Base-by-base conservation (phyloP, 2,113 vertebrate species). In the Saguinus midas region DNA sequence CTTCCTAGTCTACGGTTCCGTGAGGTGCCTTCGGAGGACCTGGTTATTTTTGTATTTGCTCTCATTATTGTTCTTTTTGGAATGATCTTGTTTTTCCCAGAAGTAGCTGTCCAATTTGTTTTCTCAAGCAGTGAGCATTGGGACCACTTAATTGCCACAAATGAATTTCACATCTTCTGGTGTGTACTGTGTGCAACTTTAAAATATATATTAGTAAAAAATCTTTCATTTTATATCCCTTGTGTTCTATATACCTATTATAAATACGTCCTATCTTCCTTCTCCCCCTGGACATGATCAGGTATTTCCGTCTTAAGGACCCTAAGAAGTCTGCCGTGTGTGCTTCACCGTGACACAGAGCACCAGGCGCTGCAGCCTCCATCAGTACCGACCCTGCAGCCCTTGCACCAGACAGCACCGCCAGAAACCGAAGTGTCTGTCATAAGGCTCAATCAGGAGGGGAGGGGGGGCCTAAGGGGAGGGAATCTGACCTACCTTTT, bases 161-260 rank as follows among this genome's bases (percentile, higher is more conserved):
- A 96, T 97, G 97, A 98, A 98, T 98, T 98, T 99, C 98, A 98
- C 98, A 99, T 99, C 99, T 99, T 99, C 98, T 99, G 99, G 98
- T 98, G 98, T 99, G 99, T 98, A 99, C 98, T 99, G 99, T 99
- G 99, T 99, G 99, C 99, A 99, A 99, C 98, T 98, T 99, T 98
- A 99, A 99, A 98, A 98, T 99, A 99, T 99, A 99, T 99, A 99
- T 99, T 99, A 99, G 98, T 99, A 98, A 99, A 99, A 98, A 98
- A 97, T 98, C 97, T 99, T 98, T 98, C 96, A 98, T 91, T 98
- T 98, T 98, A 98, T 98, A 98, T 98, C 98, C 98, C 98, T 98
- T 99, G 99, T 99, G 99, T 99, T 99, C 99, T 99, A 98, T 98
- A 99, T 97, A 99, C 98, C 98, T 99, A 99, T 98, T 99, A 99